phyloP scores from a whole-genome alignment of 2,113 vertebrate species.

The Phalacrocorax aristotelis region DNA sequence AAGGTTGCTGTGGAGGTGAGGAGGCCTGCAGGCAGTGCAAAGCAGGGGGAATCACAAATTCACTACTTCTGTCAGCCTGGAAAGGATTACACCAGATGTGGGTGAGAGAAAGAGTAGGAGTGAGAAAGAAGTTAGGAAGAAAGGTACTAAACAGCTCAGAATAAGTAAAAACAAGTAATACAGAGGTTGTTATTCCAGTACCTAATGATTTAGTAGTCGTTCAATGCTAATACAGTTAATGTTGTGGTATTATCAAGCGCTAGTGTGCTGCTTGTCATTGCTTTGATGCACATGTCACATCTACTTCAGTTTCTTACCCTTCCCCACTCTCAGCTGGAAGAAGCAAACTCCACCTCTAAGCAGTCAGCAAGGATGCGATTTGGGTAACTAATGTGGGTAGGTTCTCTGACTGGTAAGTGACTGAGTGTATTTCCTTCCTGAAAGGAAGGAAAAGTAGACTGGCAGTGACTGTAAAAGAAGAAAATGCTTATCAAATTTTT shows the following conservation, averaged over 20 bases:
- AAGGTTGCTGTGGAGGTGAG: not conserved
- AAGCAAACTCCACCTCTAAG: not conserved
- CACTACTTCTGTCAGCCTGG: not conserved
- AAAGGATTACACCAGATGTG: accelerated
- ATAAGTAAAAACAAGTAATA: not conserved
- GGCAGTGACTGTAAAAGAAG: not conserved
- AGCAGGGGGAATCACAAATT: not conserved
- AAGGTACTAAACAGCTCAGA: not conserved
- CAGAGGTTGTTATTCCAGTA: not conserved
- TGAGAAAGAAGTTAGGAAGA: not conserved
- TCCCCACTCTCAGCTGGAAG: not conserved
- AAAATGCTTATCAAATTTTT: not conserved
- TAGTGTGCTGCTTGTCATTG: not conserved
- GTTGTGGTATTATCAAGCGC: not conserved
- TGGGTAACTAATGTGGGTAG: not conserved
- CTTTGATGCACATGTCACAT: not conserved
- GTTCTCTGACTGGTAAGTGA: not conserved
- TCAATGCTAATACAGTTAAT: not conserved
- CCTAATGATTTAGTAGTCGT: not conserved
- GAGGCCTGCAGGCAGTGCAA: not conserved
- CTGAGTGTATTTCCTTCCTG: not conserved
- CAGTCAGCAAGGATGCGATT: not conserved
- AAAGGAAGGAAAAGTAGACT: not conserved
- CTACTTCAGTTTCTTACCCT: not conserved
- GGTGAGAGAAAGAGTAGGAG: not conserved